Base-by-base conservation (phyloP, 2,888 invertebrate species). In the Limnephilus rhombicus region DNA sequence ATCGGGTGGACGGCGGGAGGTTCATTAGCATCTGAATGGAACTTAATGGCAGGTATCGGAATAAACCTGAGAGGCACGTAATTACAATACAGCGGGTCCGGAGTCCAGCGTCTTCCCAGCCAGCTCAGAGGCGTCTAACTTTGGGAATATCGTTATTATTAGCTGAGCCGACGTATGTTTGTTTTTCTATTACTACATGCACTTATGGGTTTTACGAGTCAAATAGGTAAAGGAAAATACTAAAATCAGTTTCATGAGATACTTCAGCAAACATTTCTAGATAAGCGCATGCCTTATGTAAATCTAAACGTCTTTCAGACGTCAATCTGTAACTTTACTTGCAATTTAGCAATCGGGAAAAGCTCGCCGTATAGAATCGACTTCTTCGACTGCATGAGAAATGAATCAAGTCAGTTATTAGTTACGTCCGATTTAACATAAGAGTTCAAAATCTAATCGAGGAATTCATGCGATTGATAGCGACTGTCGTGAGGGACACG, bases 21-120 rank as follows among this genome's bases (percentile, higher is more conserved):
- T 93, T 93, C 92, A 93, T 93, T 92, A 93, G 92, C 92, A 93
- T 93, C 88, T 93, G 90, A 93, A 93, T 92, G 89, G 87, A 85
- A 91, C 82, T 82, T 93, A 90, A 92, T 92, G 90, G 91, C 91
- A 81, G 91, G 90, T 92, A 88, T 90, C 90, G 90, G 88, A 85
- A 29, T 88, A 34, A 88, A 31, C 34, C 37, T 31, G 88, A 80
- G 88, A 88, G 34, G 68, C 88, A 80, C n/a, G 80, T 88, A 88
- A 88, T 88, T 88, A 80, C 37, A 88, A 80, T 37, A 49, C 29
- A 29, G 88, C 80, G 53, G 88, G 80, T 80, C 88, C 41, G 37
- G 12, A 9, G 34, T 18, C 13, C 85, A n/a, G 13, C 85, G 24
- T 85, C 85, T 41, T 85, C 49, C 49, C 49, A 49, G 49, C 15